phyloP scores from a whole-genome alignment of 1,140 invertebrate genomes.

The Pissodes strobi region DNA sequence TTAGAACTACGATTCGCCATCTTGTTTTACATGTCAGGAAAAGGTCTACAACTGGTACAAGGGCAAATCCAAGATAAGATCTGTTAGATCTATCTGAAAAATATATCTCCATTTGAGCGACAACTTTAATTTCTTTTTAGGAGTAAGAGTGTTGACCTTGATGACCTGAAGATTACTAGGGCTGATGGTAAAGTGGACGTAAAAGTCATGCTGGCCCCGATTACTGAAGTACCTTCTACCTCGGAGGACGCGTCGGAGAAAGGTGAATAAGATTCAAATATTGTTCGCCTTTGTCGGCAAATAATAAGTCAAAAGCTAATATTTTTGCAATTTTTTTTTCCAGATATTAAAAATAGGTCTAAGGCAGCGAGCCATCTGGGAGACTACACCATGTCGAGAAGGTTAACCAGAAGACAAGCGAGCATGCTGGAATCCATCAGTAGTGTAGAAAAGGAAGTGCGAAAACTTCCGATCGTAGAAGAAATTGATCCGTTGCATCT shows the following conservation, averaged over 20 bases:
- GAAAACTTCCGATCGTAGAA: too few relatives aligned
- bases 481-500: constrained; percentile 35
- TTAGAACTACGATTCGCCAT: too few relatives aligned
- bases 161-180: background rate
- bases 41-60: too few relatives aligned
- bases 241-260: background rate
- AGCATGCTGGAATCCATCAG: constrained; percentile 26
- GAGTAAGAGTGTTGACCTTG: constrained; percentile 19
- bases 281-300: background rate
- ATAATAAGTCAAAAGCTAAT: too few relatives aligned
- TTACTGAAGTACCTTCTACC: constrained; percentile 3
- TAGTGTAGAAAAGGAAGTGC: background rate
- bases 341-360: constrained; percentile 1
- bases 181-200: background rate
- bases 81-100: too few relatives aligned
- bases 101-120: too few relatives aligned
- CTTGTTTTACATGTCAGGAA: too few relatives aligned
- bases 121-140: background rate
- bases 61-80: too few relatives aligned
- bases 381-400: constrained; percentile 33
- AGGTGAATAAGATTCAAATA: background rate
- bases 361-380: constrained; percentile 20
- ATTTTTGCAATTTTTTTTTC: too few relatives aligned
- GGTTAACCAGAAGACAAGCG: constrained; percentile 38
- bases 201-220: constrained; percentile 9